phyloP scores from a whole-genome alignment of 2,113 vertebrate species.

The Rhinolophus ferrumequinum region DNA sequence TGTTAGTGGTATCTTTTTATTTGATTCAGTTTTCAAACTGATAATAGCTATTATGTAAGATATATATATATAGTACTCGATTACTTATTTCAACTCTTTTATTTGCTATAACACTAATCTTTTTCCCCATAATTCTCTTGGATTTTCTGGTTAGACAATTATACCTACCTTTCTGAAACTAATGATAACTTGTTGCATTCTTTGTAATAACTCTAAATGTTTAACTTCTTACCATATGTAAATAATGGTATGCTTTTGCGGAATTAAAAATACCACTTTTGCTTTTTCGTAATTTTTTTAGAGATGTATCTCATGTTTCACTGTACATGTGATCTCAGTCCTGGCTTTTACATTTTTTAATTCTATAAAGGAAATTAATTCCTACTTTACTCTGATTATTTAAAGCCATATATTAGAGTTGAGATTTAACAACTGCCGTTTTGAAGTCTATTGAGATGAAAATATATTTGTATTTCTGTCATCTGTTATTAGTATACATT shows the following conservation, averaged over 20 bases:
- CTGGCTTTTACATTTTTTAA: not conserved
- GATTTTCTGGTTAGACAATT: not conserved
- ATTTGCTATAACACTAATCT: not conserved
- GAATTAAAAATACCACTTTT: not conserved
- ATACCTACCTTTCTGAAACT: not conserved
- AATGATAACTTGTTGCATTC: not conserved
- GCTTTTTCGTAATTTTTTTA: not conserved
- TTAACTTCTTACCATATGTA: not conserved
- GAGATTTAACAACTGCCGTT: not conserved
- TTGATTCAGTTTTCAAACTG: not conserved
- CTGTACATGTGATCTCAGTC: not conserved
- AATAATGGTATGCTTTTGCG: not conserved
- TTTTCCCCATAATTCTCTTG: not conserved
- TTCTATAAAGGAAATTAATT: not conserved
- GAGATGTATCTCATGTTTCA: not conserved
- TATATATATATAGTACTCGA: not conserved
- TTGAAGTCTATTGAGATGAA: not conserved
- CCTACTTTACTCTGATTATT: not conserved
- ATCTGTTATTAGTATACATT: not conserved
- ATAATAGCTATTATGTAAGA: not conserved
- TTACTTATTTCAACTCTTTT: not conserved
- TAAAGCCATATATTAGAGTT: not conserved
- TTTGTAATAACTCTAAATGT: not conserved
- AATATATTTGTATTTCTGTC: not conserved
- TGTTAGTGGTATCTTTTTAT: not conserved